A percentile compares a stretch with the other conserved stretches of the same genome.
Evolutionary conservation across 1,140 invertebrate species (phyloP).

Genomic region (Orchesella cincta): DNA sequence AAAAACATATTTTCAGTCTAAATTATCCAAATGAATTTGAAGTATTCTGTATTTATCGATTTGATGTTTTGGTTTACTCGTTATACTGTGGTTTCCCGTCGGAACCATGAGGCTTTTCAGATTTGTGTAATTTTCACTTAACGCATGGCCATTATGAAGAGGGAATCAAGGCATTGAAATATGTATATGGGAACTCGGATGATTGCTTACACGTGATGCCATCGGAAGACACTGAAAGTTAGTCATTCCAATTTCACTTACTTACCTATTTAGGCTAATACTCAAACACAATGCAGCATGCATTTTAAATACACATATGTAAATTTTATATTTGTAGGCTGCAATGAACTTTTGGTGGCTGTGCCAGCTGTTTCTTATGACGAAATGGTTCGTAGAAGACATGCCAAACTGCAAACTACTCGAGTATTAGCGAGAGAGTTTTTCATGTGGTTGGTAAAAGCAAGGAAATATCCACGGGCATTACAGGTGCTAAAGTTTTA

Average conservation of each 20-base stretch:
- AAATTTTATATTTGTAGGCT: no score
- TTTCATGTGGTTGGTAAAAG: slow-evolving; percentile 43
- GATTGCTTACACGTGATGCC: slow-evolving; percentile 39
- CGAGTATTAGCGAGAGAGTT: slow-evolving; percentile 41
- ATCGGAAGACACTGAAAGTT: slow-evolving; percentile 41
- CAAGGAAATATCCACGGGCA: slow-evolving; percentile 35
- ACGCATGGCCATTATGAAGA: slow-evolving; percentile 32
- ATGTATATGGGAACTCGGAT: slow-evolving; percentile 43
- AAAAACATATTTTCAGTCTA: no score
- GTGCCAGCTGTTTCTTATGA: slow-evolving; percentile 36
- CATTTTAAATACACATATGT: slow-evolving; percentile 42
- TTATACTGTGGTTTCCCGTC: slow-evolving; percentile 35
- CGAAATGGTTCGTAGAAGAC: slow-evolving; percentile 32
- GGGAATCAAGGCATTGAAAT: slow-evolving; percentile 39
- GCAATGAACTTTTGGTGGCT: slow-evolving; percentile 44
- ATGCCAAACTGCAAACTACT: slow-evolving; percentile 41
- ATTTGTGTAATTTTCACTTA: slow-evolving; percentile 38
- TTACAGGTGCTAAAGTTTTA: slow-evolving; percentile 38
- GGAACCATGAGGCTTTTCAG: slow-evolving; percentile 32
- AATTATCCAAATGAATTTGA: no score
- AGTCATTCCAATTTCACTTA: no score
- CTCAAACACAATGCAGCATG: no score
- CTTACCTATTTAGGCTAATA: no score
- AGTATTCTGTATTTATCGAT: no score
- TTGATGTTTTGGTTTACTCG: slow-evolving; percentile 31